Conservation (phyloP, 2,113 vertebrate genomes). For the Nerophis lumbriciformis region DNA sequence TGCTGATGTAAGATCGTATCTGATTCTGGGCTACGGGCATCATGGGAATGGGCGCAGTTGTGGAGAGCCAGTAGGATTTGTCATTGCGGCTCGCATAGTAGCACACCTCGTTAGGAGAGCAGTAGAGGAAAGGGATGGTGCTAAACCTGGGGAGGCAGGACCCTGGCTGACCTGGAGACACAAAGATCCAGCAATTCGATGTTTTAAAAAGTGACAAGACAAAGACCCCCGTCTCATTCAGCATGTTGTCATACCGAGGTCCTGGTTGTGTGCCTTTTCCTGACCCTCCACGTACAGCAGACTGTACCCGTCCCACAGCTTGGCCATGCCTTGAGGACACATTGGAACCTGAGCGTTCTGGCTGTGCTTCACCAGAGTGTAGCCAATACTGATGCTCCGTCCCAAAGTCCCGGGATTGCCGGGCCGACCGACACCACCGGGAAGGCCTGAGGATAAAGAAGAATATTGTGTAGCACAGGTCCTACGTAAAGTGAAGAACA, state of each 20-base stretch:
- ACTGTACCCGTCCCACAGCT: slow-evolving; percentile 93
- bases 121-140: slow-evolving; percentile 97
- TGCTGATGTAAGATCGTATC: slow-evolving; percentile 88
- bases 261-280: slow-evolving; percentile 96
- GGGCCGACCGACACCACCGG: slow-evolving; percentile 51
- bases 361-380: slow-evolving; percentile 89
- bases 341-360: slow-evolving; percentile 82
- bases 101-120: slow-evolving; percentile 86
- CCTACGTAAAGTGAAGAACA: not conserved
- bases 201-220: not conserved
- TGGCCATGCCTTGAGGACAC: slow-evolving; percentile 85
- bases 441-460: slow-evolving; percentile 43
- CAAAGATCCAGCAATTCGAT: not conserved
- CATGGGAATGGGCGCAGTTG: slow-evolving; percentile 91
- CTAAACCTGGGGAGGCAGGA: slow-evolving; percentile 91
- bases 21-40: slow-evolving; percentile 81
- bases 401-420: slow-evolving; percentile 73
- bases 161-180: slow-evolving; percentile 82
- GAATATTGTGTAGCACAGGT: not conserved
- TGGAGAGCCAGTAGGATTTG: slow-evolving; percentile 98
- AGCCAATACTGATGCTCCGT: slow-evolving; percentile 75
- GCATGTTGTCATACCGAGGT: slow-evolving; percentile 74
- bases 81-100: slow-evolving; percentile 91
- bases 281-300: slow-evolving; percentile 92
- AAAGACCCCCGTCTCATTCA: not conserved